Base-by-base conservation (phyloP, 1,140 invertebrate genomes). In the Odontomachus brunneus region DNA sequence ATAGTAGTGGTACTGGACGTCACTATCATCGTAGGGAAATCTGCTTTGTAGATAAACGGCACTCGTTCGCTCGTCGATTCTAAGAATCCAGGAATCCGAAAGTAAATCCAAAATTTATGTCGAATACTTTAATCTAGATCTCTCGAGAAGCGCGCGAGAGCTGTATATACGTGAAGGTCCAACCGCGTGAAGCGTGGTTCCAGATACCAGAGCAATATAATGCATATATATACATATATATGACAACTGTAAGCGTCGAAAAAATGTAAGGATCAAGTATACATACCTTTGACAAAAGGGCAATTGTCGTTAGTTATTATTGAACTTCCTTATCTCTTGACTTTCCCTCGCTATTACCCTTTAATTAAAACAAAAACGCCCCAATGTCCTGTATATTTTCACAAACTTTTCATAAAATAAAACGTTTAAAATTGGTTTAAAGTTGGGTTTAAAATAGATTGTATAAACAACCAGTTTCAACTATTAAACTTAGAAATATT, bases 21-120 rank as follows among this genome's bases (percentile, higher is more conserved):
- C 80, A 86, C 38, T 75, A 57, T 88, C 51, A 73, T 71, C 51
- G 60, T 75, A 87, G 3, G 71, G 26, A 49, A 19, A 44, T 78
- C 12, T 29, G 63, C 69, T 88, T 84, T 88, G 86, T 88, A 88
- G 75, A 88, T 88, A 88, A 29, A 87, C 48, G 55, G 53, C 72
- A 75, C 63, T 87, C 82, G 69, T 86, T 86, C 24, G 26, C 71
- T 59, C 60, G 14, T 75, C 19, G 44, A 84, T 74, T 48, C 17
- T 19, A 48, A 0, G 3, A 69, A 24, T 62, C n/a, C 22, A 55
- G 49, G 19, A 60, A 44, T 53, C n/a, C 44, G 48, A 38, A n/a
- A 62, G 9, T 53, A 44, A 78, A 59, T 67, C 24, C 22, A 4
- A 29, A 29, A 59, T 57, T 44, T 7, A 59, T 12, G 17, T 67